Evolutionary conservation across 1,140 invertebrate species (phyloP).

Genomic region (Cydia strobilella): DNA sequence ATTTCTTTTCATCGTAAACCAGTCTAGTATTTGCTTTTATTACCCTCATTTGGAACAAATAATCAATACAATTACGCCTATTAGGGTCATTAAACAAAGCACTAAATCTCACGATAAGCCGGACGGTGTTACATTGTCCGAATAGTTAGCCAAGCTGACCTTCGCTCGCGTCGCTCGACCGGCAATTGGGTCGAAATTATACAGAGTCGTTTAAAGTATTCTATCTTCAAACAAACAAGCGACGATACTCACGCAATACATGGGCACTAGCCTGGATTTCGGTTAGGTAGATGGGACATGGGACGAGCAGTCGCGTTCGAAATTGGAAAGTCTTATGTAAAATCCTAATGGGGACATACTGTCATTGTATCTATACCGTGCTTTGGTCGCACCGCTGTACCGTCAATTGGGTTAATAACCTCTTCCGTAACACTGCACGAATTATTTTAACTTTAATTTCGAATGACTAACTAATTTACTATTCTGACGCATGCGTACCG

Average conservation of each 20-base stretch:
- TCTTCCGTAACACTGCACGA: constrained; percentile 27
- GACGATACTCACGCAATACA: too few species aligned
- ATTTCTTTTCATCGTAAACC: not conserved
- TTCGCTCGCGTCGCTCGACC: constrained; percentile 14
- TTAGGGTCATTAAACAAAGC: constrained; percentile 20
- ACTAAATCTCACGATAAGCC: constrained; percentile 24
- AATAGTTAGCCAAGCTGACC: constrained; percentile 22
- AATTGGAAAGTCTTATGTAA: not conserved
- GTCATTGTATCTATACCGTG: not conserved
- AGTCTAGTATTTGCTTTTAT: not conserved
- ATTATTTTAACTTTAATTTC: not conserved
- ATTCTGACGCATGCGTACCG: not conserved
- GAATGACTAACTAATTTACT: constrained; percentile 16
- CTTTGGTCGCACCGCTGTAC: not conserved
- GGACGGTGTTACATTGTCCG: not conserved
- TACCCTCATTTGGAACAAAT: not conserved
- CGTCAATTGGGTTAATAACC: constrained; percentile 16
- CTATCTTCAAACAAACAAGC: not conserved
- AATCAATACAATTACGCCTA: not conserved
- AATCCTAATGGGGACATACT: not conserved
- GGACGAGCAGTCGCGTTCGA: not conserved
- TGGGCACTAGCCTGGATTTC: too few species aligned
- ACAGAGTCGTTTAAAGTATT: not conserved
- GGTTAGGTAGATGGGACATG: too few species aligned
- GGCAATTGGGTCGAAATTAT: not conserved